phyloP scores from a whole-genome alignment of 2,888 invertebrate genomes.

The Trachelus tabidus region DNA sequence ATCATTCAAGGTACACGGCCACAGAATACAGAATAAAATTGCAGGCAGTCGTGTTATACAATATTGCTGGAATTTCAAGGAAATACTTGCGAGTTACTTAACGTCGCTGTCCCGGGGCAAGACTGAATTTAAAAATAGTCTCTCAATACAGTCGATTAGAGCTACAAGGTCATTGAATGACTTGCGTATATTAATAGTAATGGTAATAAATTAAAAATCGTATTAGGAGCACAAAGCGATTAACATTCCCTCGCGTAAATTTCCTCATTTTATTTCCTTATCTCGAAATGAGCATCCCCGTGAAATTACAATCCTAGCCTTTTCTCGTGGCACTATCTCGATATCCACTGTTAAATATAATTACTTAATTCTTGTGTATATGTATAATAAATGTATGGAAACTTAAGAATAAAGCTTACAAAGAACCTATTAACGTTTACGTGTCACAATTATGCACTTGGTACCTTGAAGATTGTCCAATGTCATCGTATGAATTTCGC shows the following conservation, averaged over 20 bases:
- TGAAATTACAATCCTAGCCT: slow-evolving; percentile 42
- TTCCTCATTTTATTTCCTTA: slow-evolving; percentile 27
- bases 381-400: slow-evolving; percentile 53
- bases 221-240: not conserved
- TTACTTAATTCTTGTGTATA: slow-evolving; percentile 42
- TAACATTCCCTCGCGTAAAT: slow-evolving; percentile 16
- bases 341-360: slow-evolving; percentile 33
- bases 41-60: not conserved
- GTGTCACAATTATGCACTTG: not conserved
- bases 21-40: not conserved
- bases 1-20: not conserved
- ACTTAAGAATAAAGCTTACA: slow-evolving; percentile 50
- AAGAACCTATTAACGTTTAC: slow-evolving; percentile 32
- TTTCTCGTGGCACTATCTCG: slow-evolving; percentile 37
- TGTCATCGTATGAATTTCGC: not conserved
- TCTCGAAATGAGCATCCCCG: slow-evolving; percentile 30
- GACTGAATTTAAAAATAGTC: not conserved
- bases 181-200: not conserved
- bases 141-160: not conserved
- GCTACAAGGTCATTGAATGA: not conserved
- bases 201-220: not conserved
- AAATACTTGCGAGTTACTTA: not conserved
- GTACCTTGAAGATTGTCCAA: not conserved
- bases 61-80: not conserved
- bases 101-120: not conserved